These are phyloP conservation scores for Sarcoramphus papa DNA, from an alignment of 2,797 vertebrate genomes.

Conservation along the genomic window DNA sequence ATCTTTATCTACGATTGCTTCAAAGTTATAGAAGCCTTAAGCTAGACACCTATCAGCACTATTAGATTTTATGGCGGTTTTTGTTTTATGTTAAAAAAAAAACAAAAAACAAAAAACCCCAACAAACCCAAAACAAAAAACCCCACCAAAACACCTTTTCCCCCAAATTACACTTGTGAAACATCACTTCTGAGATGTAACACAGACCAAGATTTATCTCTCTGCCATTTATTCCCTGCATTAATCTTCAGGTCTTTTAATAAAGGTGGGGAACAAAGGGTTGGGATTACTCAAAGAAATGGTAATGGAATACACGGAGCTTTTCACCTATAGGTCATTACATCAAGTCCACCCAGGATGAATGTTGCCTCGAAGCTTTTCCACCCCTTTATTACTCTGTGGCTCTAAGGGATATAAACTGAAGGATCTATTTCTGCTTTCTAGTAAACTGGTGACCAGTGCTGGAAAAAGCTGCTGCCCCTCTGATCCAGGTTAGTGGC, in stretches of 20 bases:
- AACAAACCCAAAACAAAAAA: no score
- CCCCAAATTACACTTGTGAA: background rate
- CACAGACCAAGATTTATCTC: background rate
- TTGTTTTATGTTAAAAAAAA: background rate
- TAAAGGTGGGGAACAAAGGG: conserved; percentile 18
- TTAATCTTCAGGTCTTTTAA: conserved; percentile 45
- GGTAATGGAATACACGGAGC: background rate
- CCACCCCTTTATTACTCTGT: background rate
- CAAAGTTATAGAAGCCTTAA: background rate
- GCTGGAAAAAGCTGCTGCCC: background rate
- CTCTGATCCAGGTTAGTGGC: background rate
- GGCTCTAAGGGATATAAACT: background rate
- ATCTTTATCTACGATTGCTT: background rate
- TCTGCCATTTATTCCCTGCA: background rate
- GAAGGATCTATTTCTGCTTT: conserved; percentile 7
- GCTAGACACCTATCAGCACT: background rate
- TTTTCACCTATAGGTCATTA: background rate
- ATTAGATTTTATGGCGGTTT: background rate
- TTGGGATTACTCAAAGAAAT: conserved; percentile 4
- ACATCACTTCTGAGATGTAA: background rate
- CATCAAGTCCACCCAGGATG: background rate
- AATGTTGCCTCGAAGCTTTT: background rate
- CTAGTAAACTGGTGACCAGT: background rate
- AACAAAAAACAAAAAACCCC: fast-evolving
- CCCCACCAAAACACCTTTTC: background rate